Evolutionary conservation across 2,888 invertebrate genomes (phyloP).

Genomic region (Tipula unca): DNA sequence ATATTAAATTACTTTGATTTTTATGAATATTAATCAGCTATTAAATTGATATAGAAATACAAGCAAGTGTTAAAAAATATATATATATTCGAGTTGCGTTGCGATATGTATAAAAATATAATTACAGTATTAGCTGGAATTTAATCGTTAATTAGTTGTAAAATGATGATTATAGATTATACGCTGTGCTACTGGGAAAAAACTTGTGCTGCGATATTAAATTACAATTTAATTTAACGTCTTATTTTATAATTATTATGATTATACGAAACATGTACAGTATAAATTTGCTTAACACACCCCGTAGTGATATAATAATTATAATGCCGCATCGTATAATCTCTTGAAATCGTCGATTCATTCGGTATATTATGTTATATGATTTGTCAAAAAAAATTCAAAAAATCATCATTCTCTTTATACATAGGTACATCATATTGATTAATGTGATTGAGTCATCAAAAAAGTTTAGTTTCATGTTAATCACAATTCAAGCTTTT

Average conservation of each 20-base stretch:
- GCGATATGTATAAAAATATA: neutral
- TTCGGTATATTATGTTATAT: neutral
- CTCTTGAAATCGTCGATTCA: neutral
- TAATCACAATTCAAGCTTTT: neutral
- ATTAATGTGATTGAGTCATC: neutral
- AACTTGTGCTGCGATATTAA: neutral
- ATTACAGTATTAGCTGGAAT: neutral
- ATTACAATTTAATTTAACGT: neutral
- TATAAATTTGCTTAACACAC: neutral
- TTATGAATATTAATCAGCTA: neutral
- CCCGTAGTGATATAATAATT: neutral
- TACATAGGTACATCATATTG: neutral
- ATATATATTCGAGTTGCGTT: neutral
- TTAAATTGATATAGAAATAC: neutral
- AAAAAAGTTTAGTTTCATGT: neutral
- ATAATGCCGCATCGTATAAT: neutral
- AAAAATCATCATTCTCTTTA: neutral
- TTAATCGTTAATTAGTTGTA: neutral
- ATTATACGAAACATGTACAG: neutral
- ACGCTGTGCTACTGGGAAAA: neutral
- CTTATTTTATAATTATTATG: neutral
- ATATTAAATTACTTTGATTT: neutral
- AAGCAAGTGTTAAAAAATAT: neutral
- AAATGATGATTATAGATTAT: neutral
- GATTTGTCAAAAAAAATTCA: neutral